Conservation (phyloP, 2,113 vertebrate genomes). For the Tapirus terrestris region DNA sequence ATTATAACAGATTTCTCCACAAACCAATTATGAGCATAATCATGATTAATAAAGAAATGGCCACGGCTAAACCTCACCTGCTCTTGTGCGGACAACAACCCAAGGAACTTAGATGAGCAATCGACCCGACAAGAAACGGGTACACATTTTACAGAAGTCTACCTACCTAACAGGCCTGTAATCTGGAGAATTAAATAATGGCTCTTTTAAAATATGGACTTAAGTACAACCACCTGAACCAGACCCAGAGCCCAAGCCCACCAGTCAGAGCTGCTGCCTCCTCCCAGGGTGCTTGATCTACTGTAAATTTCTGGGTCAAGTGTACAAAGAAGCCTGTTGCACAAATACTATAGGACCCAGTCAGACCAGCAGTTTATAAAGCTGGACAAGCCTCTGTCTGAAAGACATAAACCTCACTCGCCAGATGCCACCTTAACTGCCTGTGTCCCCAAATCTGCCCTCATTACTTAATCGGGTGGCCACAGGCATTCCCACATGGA, state of each 20-base stretch:
- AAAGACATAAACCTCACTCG: not conserved
- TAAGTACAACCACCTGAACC: no score
- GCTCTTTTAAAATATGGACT: not conserved
- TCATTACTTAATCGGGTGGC: not conserved
- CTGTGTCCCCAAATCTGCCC: not conserved
- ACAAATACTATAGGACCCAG: not conserved
- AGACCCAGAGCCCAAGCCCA: not conserved
- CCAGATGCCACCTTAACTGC: not conserved
- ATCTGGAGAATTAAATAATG: not conserved
- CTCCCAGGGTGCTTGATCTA: not conserved
- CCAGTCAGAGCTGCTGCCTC: no score
- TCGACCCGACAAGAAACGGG: not conserved
- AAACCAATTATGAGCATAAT: not conserved
- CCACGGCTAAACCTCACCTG: not conserved
- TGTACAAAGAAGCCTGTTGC: not conserved
- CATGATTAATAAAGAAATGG: not conserved
- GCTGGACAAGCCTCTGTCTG: not conserved
- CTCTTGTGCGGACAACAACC: not conserved
- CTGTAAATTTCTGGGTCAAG: not conserved
- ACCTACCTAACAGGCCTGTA: not conserved
- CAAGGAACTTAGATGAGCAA: not conserved
- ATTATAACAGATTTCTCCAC: not conserved
- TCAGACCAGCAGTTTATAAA: not conserved
- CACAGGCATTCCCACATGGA: accelerated
- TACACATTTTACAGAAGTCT: not conserved